Percentiles rank a stretch among this genome's conserved stretches.
Conservation (phyloP, 2,888 invertebrate species). For the Acanthoscelides obtectus region DNA sequence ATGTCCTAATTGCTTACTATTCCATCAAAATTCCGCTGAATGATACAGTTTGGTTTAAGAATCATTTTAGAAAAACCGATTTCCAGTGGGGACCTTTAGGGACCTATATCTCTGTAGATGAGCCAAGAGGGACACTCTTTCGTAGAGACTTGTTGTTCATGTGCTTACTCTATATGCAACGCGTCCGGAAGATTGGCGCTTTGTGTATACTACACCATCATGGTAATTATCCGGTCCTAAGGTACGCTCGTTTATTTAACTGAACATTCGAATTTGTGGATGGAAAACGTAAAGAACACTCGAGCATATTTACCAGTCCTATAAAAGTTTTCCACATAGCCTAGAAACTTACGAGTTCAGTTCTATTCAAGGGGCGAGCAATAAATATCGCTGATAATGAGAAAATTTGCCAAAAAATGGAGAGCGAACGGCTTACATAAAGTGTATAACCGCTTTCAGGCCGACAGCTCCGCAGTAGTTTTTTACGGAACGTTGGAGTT, state of each 20-base stretch:
- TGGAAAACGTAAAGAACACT: background rate
- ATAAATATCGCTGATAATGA: background rate
- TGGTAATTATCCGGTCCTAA: too few species aligned
- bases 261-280: background rate
- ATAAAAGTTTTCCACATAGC: background rate
- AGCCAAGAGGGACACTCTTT: too few species aligned
- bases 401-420: background rate
- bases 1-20: too few species aligned
- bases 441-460: background rate
- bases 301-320: background rate
- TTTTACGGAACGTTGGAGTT: slow-evolving; percentile 14
- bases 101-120: too few species aligned
- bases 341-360: background rate
- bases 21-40: too few species aligned
- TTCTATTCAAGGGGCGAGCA: background rate
- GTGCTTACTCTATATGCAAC: too few species aligned
- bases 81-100: too few species aligned
- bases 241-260: background rate
- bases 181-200: too few species aligned
- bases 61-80: too few species aligned
- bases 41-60: too few species aligned
- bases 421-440: background rate
- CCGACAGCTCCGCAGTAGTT: background rate
- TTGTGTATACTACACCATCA: too few species aligned
- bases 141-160: too few species aligned